phyloP scores from a whole-genome alignment of 2,888 invertebrate species.

The Drosophila anceps region DNA sequence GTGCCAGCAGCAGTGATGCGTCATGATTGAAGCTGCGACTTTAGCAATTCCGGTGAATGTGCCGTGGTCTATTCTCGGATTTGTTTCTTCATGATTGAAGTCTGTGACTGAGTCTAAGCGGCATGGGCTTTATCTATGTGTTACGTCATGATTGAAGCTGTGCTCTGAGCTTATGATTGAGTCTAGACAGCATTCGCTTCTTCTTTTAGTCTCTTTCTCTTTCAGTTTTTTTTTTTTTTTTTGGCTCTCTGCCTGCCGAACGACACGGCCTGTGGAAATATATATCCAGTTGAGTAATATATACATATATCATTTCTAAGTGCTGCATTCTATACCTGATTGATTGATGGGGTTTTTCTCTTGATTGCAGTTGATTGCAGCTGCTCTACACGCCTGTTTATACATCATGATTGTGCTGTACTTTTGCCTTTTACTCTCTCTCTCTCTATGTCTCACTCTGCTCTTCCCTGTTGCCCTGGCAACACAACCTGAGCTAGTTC shows the following conservation, averaged over 20 bases:
- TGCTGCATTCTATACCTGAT: not conserved
- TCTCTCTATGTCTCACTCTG: too few relatives aligned
- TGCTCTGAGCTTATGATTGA: not conserved
- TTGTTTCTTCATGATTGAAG: not conserved
- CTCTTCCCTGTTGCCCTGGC: too few relatives aligned
- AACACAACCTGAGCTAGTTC: too few relatives aligned
- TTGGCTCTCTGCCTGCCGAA: conserved; percentile 10
- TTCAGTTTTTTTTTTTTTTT: not conserved
- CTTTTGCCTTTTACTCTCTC: too few relatives aligned
- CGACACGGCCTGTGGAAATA: conserved; percentile 8
- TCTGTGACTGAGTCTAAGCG: not conserved
- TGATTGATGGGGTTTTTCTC: not conserved
- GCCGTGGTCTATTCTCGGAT: not conserved
- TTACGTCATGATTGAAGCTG: not conserved
- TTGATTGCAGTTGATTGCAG: not conserved
- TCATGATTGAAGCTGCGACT: conserved; percentile 6
- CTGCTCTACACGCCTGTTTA: not conserved
- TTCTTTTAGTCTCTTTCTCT: too few relatives aligned
- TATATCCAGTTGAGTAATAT: too few relatives aligned
- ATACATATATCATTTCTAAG: not conserved
- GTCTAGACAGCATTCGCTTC: not conserved
- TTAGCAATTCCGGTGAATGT: conserved; percentile 5
- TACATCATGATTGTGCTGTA: too few relatives aligned
- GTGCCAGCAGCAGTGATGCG: not conserved
- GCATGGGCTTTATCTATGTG: not conserved